A percentile compares a stretch with the other conserved stretches of the same genome.
Conservation (phyloP, 2,113 vertebrate genomes). For the Chloropsis cyanopogon region DNA sequence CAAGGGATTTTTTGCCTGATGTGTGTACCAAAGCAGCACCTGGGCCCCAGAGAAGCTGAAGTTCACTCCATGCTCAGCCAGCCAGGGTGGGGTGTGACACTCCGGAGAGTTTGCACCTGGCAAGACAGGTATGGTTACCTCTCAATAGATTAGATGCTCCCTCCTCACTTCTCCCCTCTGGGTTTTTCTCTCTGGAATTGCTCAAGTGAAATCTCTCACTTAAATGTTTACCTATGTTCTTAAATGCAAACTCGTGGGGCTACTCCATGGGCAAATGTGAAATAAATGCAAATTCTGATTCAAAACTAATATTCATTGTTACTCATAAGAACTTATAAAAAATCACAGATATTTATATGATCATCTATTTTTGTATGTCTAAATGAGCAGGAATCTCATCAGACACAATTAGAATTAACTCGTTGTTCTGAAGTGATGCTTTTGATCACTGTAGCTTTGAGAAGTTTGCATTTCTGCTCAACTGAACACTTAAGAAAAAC, state of each 20-base stretch:
- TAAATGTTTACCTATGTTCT: background rate
- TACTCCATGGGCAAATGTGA: background rate
- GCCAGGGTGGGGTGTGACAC: background rate
- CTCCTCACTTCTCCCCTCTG: rapidly evolving
- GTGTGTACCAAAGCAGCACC: background rate
- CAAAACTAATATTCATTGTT: background rate
- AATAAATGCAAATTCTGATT: background rate
- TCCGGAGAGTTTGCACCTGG: background rate
- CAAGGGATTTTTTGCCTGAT: background rate
- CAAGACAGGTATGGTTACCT: background rate
- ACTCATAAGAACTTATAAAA: background rate
- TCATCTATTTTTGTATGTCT: background rate
- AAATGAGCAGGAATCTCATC: background rate
- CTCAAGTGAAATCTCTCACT: background rate
- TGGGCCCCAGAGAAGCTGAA: background rate
- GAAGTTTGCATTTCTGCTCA: background rate
- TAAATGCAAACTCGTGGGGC: background rate
- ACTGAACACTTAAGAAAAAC: background rate
- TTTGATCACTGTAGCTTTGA: background rate
- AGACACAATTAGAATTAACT: background rate
- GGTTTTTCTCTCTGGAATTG: background rate
- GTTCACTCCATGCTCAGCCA: background rate
- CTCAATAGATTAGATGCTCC: background rate
- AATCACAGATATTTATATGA: background rate
- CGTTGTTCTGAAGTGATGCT: background rate